Conservation (phyloP, 2,113 vertebrate species). For the Callospermophilus lateralis region DNA sequence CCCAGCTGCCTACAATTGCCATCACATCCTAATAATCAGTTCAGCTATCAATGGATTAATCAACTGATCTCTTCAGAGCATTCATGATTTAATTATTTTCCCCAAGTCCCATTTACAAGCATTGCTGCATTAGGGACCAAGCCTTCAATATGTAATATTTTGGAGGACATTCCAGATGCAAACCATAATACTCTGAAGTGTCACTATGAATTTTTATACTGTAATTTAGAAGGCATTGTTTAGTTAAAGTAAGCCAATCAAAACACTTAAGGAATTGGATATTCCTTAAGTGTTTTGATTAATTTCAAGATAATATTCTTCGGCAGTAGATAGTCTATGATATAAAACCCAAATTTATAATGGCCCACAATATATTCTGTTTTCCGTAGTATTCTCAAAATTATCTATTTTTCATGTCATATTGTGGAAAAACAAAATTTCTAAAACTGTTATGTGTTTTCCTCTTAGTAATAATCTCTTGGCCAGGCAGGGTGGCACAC, state of each 20-base stretch:
- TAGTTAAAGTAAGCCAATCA: background rate
- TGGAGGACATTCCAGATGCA: background rate
- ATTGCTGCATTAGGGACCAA: background rate
- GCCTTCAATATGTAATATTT: background rate
- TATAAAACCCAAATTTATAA: background rate
- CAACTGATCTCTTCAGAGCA: background rate
- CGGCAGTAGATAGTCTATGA: background rate
- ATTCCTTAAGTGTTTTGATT: background rate
- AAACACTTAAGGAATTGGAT: background rate
- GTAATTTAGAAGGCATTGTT: background rate
- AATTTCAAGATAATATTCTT: background rate
- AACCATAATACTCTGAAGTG: background rate
- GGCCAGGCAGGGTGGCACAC: no score
- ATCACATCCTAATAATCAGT: background rate
- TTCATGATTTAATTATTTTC: background rate
- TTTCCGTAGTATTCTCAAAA: background rate
- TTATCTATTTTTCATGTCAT: background rate
- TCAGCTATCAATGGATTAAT: background rate
- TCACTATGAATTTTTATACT: background rate
- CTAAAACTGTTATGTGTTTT: background rate
- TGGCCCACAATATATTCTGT: background rate
- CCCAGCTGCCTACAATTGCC: background rate
- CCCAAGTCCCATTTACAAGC: background rate
- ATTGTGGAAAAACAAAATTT: background rate
- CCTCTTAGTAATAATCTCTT: background rate